phyloP scores from a whole-genome alignment of 2,113 vertebrate species.

The Nyctereutes procyonoides region DNA sequence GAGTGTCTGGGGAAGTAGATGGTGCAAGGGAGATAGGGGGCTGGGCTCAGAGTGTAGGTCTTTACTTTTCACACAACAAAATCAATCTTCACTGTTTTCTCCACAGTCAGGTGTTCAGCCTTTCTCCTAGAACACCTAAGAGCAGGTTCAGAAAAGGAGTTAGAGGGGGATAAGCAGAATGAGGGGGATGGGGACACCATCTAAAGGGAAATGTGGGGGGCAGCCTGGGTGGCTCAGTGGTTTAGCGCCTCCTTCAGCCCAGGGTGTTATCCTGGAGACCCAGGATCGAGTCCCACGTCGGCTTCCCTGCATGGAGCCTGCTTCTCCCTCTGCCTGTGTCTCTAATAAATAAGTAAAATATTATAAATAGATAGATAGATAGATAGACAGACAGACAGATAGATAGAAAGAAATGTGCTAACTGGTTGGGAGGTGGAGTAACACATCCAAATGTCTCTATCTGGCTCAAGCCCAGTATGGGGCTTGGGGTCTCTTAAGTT shows the following conservation, averaged over 20 bases:
- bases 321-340: no score
- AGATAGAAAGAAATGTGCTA: no score
- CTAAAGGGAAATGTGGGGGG: not conserved
- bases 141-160: not conserved
- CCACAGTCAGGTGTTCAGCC: not conserved
- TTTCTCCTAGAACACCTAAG: not conserved
- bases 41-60: not conserved
- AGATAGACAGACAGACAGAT: no score
- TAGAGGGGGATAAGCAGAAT: not conserved
- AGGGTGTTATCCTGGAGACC: no score
- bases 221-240: no score
- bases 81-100: not conserved
- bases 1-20: slow-evolving; percentile 61
- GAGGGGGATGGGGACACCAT: no score
- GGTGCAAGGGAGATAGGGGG: rapidly evolving
- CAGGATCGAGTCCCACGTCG: no score
- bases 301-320: no score
- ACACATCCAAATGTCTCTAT: not conserved
- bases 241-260: no score
- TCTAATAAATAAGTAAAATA: no score
- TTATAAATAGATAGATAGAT: no score
- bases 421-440: not conserved
- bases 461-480: not conserved
- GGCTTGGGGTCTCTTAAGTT: not conserved
- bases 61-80: not conserved